Percentiles rank a stretch among this genome's conserved stretches.
Conservation (phyloP, 2,113 vertebrate genomes). For the Notarius quadriscutis region DNA sequence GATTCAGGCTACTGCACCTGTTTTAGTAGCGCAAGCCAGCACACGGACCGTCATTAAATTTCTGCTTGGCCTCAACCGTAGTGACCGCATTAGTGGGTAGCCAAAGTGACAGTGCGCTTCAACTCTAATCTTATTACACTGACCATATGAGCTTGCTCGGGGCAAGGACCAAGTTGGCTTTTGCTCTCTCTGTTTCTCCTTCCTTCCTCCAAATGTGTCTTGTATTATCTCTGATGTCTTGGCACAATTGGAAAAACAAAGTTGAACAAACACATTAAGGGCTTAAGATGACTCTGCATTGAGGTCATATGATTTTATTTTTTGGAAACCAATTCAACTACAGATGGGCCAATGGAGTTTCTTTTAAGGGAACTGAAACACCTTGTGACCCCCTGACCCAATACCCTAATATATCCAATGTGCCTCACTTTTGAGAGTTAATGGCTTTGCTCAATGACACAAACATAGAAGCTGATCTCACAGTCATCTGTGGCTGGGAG, state of each 20-base stretch:
- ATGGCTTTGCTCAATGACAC: neutral
- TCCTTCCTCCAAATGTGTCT: conserved; percentile 38
- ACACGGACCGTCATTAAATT: conserved; percentile 61
- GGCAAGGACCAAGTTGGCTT: conserved; percentile 55
- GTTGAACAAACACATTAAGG: neutral
- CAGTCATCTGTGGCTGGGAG: neutral
- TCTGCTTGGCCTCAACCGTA: conserved; percentile 38
- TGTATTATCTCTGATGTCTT: conserved; percentile 40
- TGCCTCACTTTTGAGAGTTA: neutral
- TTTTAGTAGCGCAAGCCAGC: conserved; percentile 58
- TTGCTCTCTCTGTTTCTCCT: conserved; percentile 1
- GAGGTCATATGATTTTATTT: neutral
- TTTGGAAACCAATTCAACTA: neutral
- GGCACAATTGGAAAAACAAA: neutral
- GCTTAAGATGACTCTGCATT: neutral
- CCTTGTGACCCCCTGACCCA: neutral
- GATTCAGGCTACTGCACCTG: conserved; percentile 43
- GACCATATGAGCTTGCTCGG: conserved; percentile 63
- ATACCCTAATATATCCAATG: neutral
- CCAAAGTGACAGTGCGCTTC: conserved; percentile 69
- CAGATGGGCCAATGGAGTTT: neutral
- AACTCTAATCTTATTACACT: conserved; percentile 65
- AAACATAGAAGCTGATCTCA: neutral
- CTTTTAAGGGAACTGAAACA: neutral
- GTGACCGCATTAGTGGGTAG: conserved; percentile 56